Conservation (phyloP, 1,140 invertebrate genomes). For the Antheraea pernyi region DNA sequence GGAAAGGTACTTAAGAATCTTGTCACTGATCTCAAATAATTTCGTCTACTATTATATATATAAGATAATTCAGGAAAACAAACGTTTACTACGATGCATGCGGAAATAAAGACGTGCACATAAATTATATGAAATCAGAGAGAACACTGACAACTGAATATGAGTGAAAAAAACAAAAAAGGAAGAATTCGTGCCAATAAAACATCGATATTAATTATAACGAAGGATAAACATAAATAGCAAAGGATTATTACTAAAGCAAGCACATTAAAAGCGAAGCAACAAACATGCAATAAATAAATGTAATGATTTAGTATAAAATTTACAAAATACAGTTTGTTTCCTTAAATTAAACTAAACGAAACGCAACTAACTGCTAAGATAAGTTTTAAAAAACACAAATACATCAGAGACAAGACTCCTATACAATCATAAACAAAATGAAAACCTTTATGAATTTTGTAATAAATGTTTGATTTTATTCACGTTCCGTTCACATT, state of each 20-base stretch:
- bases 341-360: conserved; percentile 37
- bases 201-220: conserved; percentile 6
- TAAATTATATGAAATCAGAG: conserved; percentile 75
- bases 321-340: conserved; percentile 48
- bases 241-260: conserved; percentile 15
- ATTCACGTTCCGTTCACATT: conserved; percentile 70
- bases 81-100: conserved; percentile 48
- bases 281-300: conserved; percentile 52
- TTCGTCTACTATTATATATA: conserved; percentile 40
- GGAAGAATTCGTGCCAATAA: background rate
- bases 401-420: conserved; percentile 70
- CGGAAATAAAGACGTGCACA: conserved; percentile 57
- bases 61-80: conserved; percentile 37
- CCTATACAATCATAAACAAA: conserved; percentile 38
- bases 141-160: background rate
- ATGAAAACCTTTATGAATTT: conserved; percentile 69
- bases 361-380: conserved; percentile 41
- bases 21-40: conserved; percentile 77
- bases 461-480: conserved; percentile 77
- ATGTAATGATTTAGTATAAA: conserved; percentile 30
- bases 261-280: conserved; percentile 47
- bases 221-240: conserved; percentile 4
- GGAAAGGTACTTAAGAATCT: conserved; percentile 63
- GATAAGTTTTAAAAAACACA: conserved; percentile 17
- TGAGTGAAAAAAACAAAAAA: background rate